Evolutionary conservation across 2,888 invertebrate species (phyloP), one percentile per base, ranked within the genome.

Genomic region (Oligia strigilis): DNA sequence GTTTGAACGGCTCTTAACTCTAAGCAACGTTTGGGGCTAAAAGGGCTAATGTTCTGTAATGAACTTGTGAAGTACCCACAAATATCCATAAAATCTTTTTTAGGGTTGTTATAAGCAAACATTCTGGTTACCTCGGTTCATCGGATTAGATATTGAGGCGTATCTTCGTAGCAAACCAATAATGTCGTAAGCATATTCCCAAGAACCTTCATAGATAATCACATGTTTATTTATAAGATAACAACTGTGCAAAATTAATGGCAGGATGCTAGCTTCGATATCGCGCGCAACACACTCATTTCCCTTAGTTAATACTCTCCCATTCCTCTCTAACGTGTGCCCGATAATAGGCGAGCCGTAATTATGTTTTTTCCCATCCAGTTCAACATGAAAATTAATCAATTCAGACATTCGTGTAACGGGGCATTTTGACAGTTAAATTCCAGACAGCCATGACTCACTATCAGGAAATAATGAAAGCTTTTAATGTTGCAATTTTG

Each of bases 381-480:
- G n/a, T 69, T 36, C 49, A 80, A 84, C 62, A 40, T 75, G 80
- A 77, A 84, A 85, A 85, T 72, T 87, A 85, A 85, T 85, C 85
- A 87, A 87, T 84, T 72, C 76, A 80, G 71, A 71, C 80, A 36
- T 52, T 78, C 60, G n/a, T 80, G 77, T 87, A 87, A 84, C 85
- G 74, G 87, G n/a, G 11, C 66, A 73, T 81, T 85, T 73, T 84
- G 87, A 81, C 87, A 84, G 81, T 75, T 81, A 87, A 85, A 87
- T 87, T 85, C 87, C 85, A 52, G 84, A 70, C 43, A 77, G 5
- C 52, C 43, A 64, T 87, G 87, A 85, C 9, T 85, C 85, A 85
- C 43, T 69, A 83, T 72, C 66, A 81, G 84, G 85, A 84, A 87
- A 87, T 85, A 81, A 85, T 78, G 77, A 85, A 80, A 72, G 84